phyloP scores from a whole-genome alignment of 2,888 invertebrate species.

The Elysia crispata region DNA sequence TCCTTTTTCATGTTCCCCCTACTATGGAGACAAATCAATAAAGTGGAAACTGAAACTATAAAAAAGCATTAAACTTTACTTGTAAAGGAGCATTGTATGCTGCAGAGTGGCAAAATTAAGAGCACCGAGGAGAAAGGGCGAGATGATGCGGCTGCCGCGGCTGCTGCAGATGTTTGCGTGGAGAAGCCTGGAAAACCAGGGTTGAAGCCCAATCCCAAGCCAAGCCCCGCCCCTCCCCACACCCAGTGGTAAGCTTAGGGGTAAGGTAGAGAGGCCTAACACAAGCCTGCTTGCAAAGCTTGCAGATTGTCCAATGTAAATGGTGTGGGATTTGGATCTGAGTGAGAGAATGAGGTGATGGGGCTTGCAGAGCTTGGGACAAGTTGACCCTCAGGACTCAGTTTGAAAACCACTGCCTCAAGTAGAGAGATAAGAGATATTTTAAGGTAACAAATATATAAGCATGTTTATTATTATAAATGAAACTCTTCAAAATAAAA shows the following conservation, averaged over 20 bases:
- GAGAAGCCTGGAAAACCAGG: slow-evolving; percentile 10
- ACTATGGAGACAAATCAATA: too few relatives aligned
- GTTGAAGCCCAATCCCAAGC: slow-evolving; percentile 39
- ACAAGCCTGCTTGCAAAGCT: slow-evolving; percentile 43
- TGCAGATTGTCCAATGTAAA: slow-evolving; percentile 44
- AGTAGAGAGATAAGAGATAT: too few relatives aligned
- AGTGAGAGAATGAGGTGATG: neutral
- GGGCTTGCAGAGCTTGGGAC: slow-evolving; percentile 4
- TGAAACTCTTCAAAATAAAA: too few relatives aligned
- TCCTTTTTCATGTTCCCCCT: too few relatives aligned
- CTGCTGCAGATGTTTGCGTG: too few relatives aligned
- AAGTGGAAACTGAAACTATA: too few relatives aligned
- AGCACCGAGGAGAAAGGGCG: slow-evolving; percentile 35
- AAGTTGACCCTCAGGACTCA: slow-evolving; percentile 38
- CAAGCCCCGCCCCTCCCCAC: slow-evolving; percentile 32
- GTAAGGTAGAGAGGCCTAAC: slow-evolving; percentile 39
- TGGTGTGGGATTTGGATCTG: slow-evolving; percentile 14
- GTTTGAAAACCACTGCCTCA: slow-evolving; percentile 38
- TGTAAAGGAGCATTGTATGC: slow-evolving; percentile 32
- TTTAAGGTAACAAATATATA: too few relatives aligned
- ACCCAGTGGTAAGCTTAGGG: slow-evolving; percentile 39
- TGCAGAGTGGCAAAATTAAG: slow-evolving; percentile 40
- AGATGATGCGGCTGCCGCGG: slow-evolving; percentile 3
- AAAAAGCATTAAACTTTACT: too few relatives aligned
- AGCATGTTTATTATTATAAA: too few relatives aligned